Base-by-base conservation (phyloP, 1,140 invertebrate genomes). In the Diploscapter pachys region DNA sequence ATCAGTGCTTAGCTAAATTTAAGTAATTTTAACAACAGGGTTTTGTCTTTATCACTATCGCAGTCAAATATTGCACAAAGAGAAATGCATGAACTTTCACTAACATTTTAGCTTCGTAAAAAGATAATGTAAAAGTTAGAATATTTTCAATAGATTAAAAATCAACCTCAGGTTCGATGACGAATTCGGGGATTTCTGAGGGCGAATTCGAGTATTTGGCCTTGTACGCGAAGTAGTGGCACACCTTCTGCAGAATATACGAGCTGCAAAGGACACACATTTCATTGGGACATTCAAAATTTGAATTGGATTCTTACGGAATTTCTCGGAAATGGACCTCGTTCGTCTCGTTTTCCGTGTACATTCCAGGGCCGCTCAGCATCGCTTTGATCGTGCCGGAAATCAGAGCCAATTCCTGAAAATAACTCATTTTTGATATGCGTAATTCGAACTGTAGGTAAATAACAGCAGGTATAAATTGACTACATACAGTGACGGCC, bases 181-280 rank as follows among this genome's bases (percentile, higher is more conserved):
- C 94, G 87, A 99, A 99, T 88, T 99, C 97, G 5, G 97, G 97
- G 83, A 99, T 99, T 89, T 99, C 96, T 11, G 95, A 97, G 13
- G 95, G 96, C 82, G 94, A 96, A 88, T 99, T 98, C 72, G 96
- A 98, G 87, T 98, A 99, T 62, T 94, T 91, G 5, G 98, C 95
- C 89, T 99, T 99, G 88, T 99, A 99, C 5, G 94, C 95, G 85
- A 99, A 99, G 86, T 99, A 99, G 92, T 97, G 97, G 87, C 96
- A 99, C 3, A 99, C 96, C 88, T 98, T 98, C 86, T 98, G 94
- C 57, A 99, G 87, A 8, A 99, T 95, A 86, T 99, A 95, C 51
- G 95, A 98, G 75, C 94, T 97, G 87, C 9, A 91, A 89, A 71
- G 9, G n/a, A 54, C 59, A 31, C 31, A 49, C 61, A 6, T 52